Evolutionary conservation across 2,797 vertebrate species (phyloP), one percentile per base, ranked within the genome.

Genomic region (Tiaroga cobitis): DNA sequence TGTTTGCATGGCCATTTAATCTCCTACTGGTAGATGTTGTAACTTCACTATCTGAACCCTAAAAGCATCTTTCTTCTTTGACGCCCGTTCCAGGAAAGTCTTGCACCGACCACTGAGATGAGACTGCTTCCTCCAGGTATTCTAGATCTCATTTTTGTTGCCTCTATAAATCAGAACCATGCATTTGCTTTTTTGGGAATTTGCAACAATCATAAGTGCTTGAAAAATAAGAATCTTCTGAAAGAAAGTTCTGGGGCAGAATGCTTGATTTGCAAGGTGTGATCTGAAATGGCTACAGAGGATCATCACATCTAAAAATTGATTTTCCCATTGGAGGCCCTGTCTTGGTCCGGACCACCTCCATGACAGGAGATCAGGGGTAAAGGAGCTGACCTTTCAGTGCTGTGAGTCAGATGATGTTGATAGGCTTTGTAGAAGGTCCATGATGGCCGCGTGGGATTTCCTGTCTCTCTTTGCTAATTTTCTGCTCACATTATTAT

Each of bases 401-500:
- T 63, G 59, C 82, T 54, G 32, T 74, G 80, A 77, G 80, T 74
- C 80, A 79, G 85, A 81, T 80, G 86, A 76, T 82, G 41, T 29
- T 78, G 75, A 78, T 59, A 37, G 56, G 74, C 81, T 77, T 80
- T 75, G 72, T 70, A 81, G 68, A 82, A 19, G 65, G 51, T 46
- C 78, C 63, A 39, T 68, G 39, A 49, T 69, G 34, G n/a, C 80
- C 85, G 13, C 37, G 10, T 84, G 88, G 87, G 86, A 90, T 81
- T 73, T 87, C 86, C 88, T 81, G 79, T 90, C 88, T 82, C 34
- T 87, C 51, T 85, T 81, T 69, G 56, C 84, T 85, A 85, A 89
- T 87, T 84, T 87, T 89, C 67, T 37, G 56, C 87, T 87, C 88
- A 68, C 43, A 85, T 88, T 89, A 89, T 90, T 90, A 90, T 89